phyloP scores from a whole-genome alignment of 2,113 vertebrate species.

The Syngnathoides biaculeatus region DNA sequence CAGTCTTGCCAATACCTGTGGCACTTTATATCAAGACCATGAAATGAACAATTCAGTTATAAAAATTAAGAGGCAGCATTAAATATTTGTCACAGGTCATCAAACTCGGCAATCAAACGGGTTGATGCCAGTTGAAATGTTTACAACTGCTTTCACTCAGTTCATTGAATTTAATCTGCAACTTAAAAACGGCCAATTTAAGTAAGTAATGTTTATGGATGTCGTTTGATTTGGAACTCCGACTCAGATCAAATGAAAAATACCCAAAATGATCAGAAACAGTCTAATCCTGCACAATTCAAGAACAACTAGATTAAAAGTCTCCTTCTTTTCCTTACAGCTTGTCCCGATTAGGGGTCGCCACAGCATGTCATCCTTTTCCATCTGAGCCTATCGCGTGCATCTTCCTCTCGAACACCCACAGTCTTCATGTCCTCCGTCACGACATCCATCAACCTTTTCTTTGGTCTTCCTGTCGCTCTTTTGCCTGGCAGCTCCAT shows the following conservation, averaged over 20 bases:
- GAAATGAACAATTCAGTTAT: neutral
- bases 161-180: neutral
- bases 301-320: too few relatives aligned
- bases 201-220: neutral
- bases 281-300: neutral
- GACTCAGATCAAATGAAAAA: neutral
- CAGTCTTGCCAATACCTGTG: neutral
- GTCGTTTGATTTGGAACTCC: neutral
- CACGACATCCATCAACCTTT: too few relatives aligned
- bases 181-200: neutral
- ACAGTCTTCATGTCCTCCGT: too few relatives aligned
- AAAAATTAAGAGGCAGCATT: neutral
- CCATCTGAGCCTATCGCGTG: too few relatives aligned
- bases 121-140: neutral
- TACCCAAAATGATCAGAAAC: too few relatives aligned
- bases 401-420: too few relatives aligned
- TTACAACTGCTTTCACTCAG: neutral
- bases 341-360: too few relatives aligned
- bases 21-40: neutral
- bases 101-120: neutral
- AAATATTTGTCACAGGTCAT: constrained; percentile 3
- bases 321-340: too few relatives aligned
- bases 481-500: too few relatives aligned
- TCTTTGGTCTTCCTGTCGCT: too few relatives aligned
- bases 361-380: too few relatives aligned